Evolutionary conservation across 2,113 vertebrate genomes (phyloP), one percentile per base, ranked within the genome.

Genomic region (Euleptes europaea): DNA sequence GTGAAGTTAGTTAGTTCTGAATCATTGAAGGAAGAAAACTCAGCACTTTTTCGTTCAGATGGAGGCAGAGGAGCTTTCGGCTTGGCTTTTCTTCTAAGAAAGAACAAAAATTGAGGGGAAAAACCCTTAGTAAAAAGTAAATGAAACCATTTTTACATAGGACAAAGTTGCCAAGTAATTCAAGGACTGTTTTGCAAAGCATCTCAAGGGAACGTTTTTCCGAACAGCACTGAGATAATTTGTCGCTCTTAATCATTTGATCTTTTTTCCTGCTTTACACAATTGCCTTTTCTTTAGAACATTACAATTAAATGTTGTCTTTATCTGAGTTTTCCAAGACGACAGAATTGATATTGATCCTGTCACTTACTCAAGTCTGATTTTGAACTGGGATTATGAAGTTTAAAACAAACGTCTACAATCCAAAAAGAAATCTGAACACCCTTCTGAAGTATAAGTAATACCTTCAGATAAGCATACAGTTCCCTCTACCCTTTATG

Each of bases 11-110:
- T 88, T 76, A 93, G 47, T 76, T 96, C 95, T 88, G 95, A 82
- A 87, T 95, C 96, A 93, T 95, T 96, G 86, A 96, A 94, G 2
- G 93, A 91, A 83, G 95, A 92, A 85, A 93, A 91, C 83, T 95
- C 94, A 91, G 88, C 11, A 13, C 85, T 88, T 89, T 96, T 97
- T 86, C 93, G 90, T 88, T 95, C 94, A 54, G 84, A 92, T 67
- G 99, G 98, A 80, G 98, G 98, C 90, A 95, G 96, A 0, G 98
- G 98, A 28, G 98, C 98, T 95, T 98, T 98, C 89, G 95, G 96
- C 95, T 98, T 98, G 85, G 95, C 93, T 90, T 98, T 98, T 94
- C 96, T 97, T 96, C 98, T 99, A 93, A 91, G 95, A 94, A 66
- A 90, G 86, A 69, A 92, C 3, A 89, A 87, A 86, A 91, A 85